Percentiles rank a stretch among this genome's conserved stretches.
These are phyloP conservation scores for Sebastes schlegelii DNA, from an alignment of 2,113 vertebrate genomes.

Conservation along the genomic window DNA sequence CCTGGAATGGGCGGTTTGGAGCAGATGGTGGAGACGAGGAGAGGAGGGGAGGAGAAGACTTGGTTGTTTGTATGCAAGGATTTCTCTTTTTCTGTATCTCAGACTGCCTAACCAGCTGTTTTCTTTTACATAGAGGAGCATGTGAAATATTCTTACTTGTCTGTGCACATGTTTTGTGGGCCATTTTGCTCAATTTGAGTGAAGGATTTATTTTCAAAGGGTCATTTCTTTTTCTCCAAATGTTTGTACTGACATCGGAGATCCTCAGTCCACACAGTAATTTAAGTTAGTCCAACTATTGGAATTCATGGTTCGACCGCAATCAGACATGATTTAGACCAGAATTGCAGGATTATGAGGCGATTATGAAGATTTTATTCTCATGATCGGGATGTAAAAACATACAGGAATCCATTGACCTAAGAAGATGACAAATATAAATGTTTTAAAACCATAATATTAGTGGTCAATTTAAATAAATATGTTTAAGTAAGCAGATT, in stretches of 20 bases:
- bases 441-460: not conserved
- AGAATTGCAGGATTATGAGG: not conserved
- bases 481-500: not conserved
- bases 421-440: not conserved
- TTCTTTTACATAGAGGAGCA: not conserved
- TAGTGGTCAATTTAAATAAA: not conserved
- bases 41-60: conserved; percentile 30
- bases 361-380: not conserved
- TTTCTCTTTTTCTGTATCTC: conserved; percentile 31
- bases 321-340: not conserved
- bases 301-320: not conserved
- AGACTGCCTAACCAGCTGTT: conserved; percentile 1
- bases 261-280: not conserved
- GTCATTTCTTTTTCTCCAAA: not conserved
- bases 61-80: conserved; percentile 46
- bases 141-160: not conserved
- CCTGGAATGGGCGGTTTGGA: conserved; percentile 52
- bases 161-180: not conserved
- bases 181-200: conserved; percentile 6
- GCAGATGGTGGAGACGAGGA: conserved; percentile 62
- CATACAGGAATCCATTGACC: not conserved
- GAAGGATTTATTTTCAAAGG: conserved; percentile 16
- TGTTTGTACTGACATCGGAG: not conserved
- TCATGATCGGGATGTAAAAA: not conserved
- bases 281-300: not conserved